Evolutionary conservation across 1,140 invertebrate genomes (phyloP), one percentile per base, ranked within the genome.

Genomic region (Drosophila novamexicana): DNA sequence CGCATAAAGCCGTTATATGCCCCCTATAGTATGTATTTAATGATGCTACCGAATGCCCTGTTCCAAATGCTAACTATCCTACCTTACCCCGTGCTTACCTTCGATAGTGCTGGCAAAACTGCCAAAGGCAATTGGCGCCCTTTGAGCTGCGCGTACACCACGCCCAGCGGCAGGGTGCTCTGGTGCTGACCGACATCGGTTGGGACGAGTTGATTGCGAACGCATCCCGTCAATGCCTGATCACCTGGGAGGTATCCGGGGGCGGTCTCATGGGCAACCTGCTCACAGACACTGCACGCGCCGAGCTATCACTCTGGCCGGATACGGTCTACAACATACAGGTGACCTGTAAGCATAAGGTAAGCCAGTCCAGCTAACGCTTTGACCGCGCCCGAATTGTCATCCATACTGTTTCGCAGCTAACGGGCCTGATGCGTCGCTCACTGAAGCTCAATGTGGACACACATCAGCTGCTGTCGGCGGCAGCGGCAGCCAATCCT

Each of bases 241-340:
- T 97, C 56, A 96, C 96, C 44, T 97, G 96, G 96, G 96, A 97
- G 93, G 95, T 96, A 7, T 95, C 96, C 77, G 96, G 96, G 47
- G 96, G 96, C 50, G 96, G 96, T 37, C 93, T 97, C n/a, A 96
- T 96, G 91, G 96, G 96, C 53, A 96, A 97, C 93, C 93, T 97
- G n/a, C 95, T 96, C 80, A 97, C 96, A 29, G 95, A 96, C 81
- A 95, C 96, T 1, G 96, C 95, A 42, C 94, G 94, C 70, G 96
- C 96, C 34, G 96, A 96, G 44, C 92, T 97, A 44, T 96, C 96
- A 22, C 90, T 97, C 22, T 96, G 96, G 96, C 96, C 96, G 10
- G 95, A 96, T 79, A 96, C 96, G 12, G 93, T 96, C 64, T 97
- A 96, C 92, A 95, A 96, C 84, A 95, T 97, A 72, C 95, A 96